These are phyloP conservation scores for Isaurus tuberculatus DNA, from an alignment of 92 coral and sea anemone genomes.

Conservation along the genomic window DNA sequence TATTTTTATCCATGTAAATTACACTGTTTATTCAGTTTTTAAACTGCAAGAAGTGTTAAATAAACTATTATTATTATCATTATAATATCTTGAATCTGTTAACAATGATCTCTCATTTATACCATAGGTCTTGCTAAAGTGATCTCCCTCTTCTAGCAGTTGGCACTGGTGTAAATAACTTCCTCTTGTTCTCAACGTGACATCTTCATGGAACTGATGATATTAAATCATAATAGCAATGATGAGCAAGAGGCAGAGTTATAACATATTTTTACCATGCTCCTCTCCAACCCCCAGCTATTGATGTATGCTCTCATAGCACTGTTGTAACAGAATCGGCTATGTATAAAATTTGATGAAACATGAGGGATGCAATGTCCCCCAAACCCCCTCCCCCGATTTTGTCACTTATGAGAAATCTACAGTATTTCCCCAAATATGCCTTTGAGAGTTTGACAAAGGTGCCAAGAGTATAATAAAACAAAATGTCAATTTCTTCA, in stretches of 20 bases:
- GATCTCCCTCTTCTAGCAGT: neutral
- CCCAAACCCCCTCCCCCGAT: conserved; percentile 6
- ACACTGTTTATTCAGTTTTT: too few species aligned
- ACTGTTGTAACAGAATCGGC: neutral
- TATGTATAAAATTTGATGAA: neutral
- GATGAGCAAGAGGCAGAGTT: neutral
- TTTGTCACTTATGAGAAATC: neutral
- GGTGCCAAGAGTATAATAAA: neutral
- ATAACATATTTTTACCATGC: conserved; percentile 1
- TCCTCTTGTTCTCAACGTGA: conserved; percentile 5
- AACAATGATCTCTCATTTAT: conserved; percentile 3
- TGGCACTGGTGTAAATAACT: conserved; percentile 3
- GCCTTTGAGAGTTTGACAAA: neutral
- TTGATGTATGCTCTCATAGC: conserved; percentile 3
- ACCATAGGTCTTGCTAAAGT: conserved; percentile 8
- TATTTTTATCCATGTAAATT: too few species aligned
- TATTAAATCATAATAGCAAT: conserved; percentile 4
- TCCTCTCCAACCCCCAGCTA: conserved; percentile 1
- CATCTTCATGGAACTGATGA: conserved; percentile 8
- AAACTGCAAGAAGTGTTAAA: too few species aligned
- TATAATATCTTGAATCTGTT: neutral
- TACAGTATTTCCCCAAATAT: neutral
- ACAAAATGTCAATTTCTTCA: neutral
- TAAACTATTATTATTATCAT: too few species aligned
- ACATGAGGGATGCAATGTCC: neutral